Evolutionary conservation across 2,797 vertebrate genomes (phyloP).

Genomic region (Ibycter americanus): DNA sequence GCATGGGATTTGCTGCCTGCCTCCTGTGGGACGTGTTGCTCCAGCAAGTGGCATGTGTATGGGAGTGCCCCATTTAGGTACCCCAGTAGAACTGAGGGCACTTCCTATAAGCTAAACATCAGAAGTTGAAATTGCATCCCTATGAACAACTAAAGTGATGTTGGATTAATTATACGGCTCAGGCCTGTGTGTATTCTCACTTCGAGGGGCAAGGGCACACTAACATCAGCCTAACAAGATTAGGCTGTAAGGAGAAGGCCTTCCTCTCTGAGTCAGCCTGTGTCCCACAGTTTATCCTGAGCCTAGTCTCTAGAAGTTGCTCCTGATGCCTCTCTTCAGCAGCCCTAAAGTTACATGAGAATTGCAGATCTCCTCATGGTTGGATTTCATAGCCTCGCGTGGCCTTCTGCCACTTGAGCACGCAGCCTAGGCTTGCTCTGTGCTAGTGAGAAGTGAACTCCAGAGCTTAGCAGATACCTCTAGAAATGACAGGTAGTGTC

Average conservation of each 20-base stretch:
- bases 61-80: neutral
- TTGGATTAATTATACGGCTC: neutral
- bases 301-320: neutral
- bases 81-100: neutral
- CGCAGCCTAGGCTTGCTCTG: neutral
- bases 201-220: neutral
- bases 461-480: neutral
- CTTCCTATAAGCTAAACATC: neutral
- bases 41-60: fast-evolving
- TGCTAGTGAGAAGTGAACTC: neutral
- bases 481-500: neutral
- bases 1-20: slow-evolving; percentile 17
- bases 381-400: neutral
- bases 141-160: neutral
- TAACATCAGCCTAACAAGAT: neutral
- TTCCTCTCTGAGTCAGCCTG: neutral
- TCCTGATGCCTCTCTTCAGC: neutral
- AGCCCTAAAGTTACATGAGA: neutral
- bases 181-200: fast-evolving
- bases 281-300: neutral
- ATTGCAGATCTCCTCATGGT: neutral
- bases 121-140: neutral
- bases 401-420: neutral
- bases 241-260: neutral
- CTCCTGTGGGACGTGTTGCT: neutral